phyloP scores from a whole-genome alignment of 2,113 vertebrate genomes.

The Lycaon pictus region DNA sequence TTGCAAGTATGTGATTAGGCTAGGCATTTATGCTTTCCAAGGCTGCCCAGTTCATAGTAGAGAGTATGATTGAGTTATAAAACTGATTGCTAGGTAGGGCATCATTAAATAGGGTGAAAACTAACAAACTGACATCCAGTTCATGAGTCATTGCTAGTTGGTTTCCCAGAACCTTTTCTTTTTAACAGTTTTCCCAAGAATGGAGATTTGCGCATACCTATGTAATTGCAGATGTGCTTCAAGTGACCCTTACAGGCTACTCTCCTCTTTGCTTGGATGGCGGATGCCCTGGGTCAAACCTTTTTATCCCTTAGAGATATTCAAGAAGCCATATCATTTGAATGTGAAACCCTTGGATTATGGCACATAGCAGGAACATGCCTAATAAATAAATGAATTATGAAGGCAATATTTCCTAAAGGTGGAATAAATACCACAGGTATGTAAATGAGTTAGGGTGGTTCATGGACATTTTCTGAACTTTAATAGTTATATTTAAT shows the following conservation, averaged over 20 bases:
- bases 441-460: background rate
- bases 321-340: background rate
- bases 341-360: background rate
- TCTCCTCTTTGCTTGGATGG: background rate
- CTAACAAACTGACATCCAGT: background rate
- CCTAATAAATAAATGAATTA: background rate
- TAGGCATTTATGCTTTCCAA: background rate
- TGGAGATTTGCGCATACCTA: background rate
- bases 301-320: background rate
- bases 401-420: background rate
- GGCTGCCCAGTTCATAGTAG: background rate
- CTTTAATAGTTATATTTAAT: background rate
- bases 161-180: background rate
- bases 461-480: background rate
- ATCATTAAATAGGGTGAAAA: background rate
- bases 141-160: background rate
- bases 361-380: background rate
- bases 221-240: background rate
- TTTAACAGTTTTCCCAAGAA: background rate
- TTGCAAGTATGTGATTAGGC: background rate
- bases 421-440: background rate
- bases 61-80: background rate
- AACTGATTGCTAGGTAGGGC: background rate
- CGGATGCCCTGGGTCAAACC: background rate
- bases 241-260: background rate